Base-by-base conservation (phyloP, 2,888 invertebrate genomes). In the Chaetoderma sp. region DNA sequence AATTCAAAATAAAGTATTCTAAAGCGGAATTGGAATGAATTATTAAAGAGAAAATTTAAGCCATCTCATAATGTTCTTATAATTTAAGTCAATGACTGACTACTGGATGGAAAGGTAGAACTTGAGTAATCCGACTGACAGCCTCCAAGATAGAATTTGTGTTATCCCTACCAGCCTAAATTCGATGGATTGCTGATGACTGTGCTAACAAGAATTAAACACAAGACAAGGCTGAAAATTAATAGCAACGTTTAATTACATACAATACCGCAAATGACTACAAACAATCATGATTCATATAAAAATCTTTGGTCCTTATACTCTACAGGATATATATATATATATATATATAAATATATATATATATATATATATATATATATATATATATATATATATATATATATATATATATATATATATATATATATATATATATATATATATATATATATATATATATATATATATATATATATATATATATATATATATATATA, bases 341-440 rank as follows among this genome's bases (percentile, higher is more conserved):
- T 47, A 47, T 47, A 21, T 21, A 3, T 47, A 4, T 21, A n/a
- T n/a, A 18, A 47, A 25, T 23, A 13, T n/a, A 47, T 21, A 47
- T 21, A 47, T 47, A 47, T 47, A 47, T 47, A 47, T 4, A 47
- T 47, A 47, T 4, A 47, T 47, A 47, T 4, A 47, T 47, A 47
- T 47, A 47, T 23, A 50, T 50, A 50, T 50, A 50, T 50, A 50
- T 50, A 50, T 50, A 50, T 18, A 50, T 21, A 50, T 50, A 18
- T 56, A 33, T 33, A 55, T 56, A 32, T 30, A 18, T 56, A 21
- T 33, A 33, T 36, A 56, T 56, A 56, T 56, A 56, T 56, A 33
- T 56, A 56, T 56, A 56, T 56, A 56, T 56, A 56, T 56, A 56
- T 56, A 39, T 56, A 33, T 56, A 39, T 42, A 56, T 56, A 39